Evolutionary conservation across 2,888 invertebrate genomes (phyloP).

Genomic region (Lasius fuliginosus): DNA sequence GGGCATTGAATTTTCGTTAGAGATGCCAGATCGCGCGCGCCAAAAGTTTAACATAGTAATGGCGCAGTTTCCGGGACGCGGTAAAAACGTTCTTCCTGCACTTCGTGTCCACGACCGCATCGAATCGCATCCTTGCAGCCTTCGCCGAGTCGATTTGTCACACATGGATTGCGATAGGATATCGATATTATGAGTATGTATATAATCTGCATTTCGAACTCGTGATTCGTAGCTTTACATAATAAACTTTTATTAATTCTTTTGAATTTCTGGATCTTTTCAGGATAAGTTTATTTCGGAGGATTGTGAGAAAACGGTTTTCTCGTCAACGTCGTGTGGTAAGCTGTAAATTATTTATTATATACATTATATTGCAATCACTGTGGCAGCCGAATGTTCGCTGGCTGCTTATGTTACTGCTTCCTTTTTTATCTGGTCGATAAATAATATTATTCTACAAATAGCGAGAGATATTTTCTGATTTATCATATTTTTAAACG

Average conservation of each 20-base stretch:
- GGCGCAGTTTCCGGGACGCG: background rate
- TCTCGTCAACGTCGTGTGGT: background rate
- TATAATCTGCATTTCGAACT: background rate
- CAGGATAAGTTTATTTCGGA: background rate
- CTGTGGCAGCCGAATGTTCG: background rate
- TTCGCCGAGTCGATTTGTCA: background rate
- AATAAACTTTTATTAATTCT: background rate
- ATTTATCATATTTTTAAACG: background rate
- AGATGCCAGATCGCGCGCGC: background rate
- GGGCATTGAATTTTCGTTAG: no score
- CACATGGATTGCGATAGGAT: background rate
- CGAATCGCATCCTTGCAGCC: background rate
- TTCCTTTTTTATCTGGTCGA: background rate
- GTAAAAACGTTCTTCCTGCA: background rate
- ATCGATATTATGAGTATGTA: background rate
- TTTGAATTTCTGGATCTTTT: background rate
- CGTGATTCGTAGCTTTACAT: background rate
- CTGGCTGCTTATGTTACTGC: background rate
- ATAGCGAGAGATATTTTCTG: background rate
- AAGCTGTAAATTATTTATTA: background rate
- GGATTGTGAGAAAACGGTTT: background rate
- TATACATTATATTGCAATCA: background rate
- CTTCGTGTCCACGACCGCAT: background rate
- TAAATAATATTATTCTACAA: background rate
- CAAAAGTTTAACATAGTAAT: background rate